Conservation (phyloP, 2,797 vertebrate species). For the Pantherophis vulpinus region DNA sequence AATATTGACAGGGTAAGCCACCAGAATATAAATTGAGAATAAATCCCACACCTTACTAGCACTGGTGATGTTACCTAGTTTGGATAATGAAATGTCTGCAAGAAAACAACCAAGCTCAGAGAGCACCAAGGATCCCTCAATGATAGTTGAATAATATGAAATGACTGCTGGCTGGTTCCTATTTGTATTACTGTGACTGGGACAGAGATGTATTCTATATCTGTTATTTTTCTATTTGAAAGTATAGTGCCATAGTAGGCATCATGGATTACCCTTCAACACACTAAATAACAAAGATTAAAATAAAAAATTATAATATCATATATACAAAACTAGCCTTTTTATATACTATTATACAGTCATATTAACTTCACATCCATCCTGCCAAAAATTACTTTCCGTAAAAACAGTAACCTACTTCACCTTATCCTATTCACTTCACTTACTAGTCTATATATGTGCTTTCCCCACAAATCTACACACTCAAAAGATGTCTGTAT, state of each 20-base stretch:
- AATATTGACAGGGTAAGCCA: background rate
- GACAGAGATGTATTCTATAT: background rate
- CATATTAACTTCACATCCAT: background rate
- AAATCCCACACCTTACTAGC: background rate
- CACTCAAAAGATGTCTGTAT: background rate
- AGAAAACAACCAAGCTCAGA: background rate
- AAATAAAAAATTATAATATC: background rate
- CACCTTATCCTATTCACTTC: no score
- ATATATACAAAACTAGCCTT: background rate
- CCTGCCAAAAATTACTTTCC: background rate
- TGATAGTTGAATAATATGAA: background rate
- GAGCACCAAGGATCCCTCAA: background rate
- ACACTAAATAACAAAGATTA: background rate
- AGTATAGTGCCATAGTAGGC: background rate
- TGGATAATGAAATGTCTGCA: background rate
- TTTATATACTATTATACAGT: background rate
- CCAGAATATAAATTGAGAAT: background rate
- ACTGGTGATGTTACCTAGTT: background rate
- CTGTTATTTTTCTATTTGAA: background rate
- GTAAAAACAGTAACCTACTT: background rate
- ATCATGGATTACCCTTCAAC: background rate
- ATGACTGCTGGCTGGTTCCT: background rate
- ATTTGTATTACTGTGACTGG: background rate
- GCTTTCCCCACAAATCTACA: background rate
- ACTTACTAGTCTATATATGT: background rate